These are phyloP conservation scores for Aplochiton taeniatus DNA, from an alignment of 2,797 vertebrate species.

Conservation along the genomic window DNA sequence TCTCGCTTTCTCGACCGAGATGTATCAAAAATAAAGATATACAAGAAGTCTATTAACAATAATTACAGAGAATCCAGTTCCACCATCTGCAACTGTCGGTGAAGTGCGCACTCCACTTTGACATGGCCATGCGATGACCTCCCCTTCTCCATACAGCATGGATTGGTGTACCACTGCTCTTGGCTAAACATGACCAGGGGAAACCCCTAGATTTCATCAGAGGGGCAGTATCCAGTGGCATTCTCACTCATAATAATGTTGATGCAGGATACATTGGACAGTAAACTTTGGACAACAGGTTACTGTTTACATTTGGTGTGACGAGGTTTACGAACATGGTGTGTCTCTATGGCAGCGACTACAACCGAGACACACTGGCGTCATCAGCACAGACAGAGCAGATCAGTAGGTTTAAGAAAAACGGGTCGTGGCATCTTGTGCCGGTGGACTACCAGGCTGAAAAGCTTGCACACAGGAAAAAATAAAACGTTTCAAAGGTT, in stretches of 20 bases:
- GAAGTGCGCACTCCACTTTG: conserved; percentile 55
- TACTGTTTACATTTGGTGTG: conserved; percentile 61
- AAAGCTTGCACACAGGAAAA: too few relatives aligned
- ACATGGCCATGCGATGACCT: conserved; percentile 43
- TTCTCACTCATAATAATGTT: conserved; percentile 41
- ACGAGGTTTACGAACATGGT: conserved; percentile 51
- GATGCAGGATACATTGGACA: conserved; percentile 40
- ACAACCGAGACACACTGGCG: conserved; percentile 65
- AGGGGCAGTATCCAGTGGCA: conserved; percentile 30
- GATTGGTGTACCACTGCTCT: conserved; percentile 31
- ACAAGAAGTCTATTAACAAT: conserved; percentile 77
- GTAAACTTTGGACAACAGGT: conserved; percentile 52
- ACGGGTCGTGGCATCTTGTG: too few relatives aligned
- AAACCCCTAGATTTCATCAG: conserved; percentile 15
- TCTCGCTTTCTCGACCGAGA: conserved; percentile 39
- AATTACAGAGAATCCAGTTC: conserved; percentile 72
- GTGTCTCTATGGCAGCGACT: conserved; percentile 67
- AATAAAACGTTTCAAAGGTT: too few relatives aligned
- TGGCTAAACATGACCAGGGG: conserved; percentile 38
- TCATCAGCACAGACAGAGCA: conserved; percentile 59
- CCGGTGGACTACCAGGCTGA: too few relatives aligned
- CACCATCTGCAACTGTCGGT: conserved; percentile 34
- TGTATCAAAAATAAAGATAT: conserved; percentile 84
- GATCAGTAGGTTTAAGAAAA: too few relatives aligned
- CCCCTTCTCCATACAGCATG: conserved; percentile 29